Evolutionary conservation across 2,113 vertebrate genomes (phyloP).

Genomic region (Pyrgilauda ruficollis): DNA sequence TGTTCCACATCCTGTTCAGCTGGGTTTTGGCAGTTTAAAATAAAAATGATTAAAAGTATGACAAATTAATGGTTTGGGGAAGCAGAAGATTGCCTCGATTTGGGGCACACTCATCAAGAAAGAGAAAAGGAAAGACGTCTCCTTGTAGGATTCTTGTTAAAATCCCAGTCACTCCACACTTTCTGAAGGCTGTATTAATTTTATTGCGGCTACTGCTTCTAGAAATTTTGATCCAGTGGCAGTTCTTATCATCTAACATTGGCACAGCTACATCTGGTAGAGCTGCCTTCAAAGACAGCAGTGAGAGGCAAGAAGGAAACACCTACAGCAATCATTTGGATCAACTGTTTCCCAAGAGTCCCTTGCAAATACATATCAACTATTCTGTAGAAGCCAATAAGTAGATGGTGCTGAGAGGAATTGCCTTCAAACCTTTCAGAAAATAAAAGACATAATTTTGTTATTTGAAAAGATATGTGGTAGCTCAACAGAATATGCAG

Average conservation of each 20-base stretch:
- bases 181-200: neutral
- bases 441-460: neutral
- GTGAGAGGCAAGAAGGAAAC: neutral
- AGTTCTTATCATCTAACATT: neutral
- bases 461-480: neutral
- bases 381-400: neutral
- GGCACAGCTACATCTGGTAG: neutral
- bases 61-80: neutral
- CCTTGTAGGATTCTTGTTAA: neutral
- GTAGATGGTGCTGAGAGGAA: neutral
- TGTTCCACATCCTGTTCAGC: neutral
- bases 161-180: neutral
- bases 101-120: neutral
- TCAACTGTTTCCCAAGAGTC: neutral
- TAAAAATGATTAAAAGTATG: neutral
- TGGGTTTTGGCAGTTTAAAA: neutral
- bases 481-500: neutral
- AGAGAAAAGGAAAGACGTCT: neutral
- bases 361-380: neutral
- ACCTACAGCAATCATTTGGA: neutral
- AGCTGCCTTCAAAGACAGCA: neutral
- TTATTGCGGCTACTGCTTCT: neutral
- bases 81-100: neutral
- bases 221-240: neutral
- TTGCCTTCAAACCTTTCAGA: neutral